Conservation (phyloP, 2,888 invertebrate genomes). For the Heliconius hortense region DNA sequence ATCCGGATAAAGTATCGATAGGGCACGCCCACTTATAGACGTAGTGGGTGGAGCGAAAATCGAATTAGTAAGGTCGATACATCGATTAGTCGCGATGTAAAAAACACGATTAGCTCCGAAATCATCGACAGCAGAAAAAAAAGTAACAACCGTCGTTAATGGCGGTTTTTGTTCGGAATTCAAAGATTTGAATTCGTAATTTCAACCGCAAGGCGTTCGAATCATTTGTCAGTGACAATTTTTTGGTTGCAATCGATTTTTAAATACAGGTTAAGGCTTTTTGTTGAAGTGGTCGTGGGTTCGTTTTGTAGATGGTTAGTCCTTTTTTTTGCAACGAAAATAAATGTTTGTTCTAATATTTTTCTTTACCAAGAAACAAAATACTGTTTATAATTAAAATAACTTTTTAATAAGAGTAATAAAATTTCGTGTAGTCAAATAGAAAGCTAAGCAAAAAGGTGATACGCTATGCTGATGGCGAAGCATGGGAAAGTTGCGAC, state of each 20-base stretch:
- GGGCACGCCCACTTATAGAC: slow-evolving; percentile 72
- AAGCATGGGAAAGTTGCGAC: slow-evolving; percentile 76
- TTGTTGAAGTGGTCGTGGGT: slow-evolving; percentile 51
- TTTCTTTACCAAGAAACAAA: background rate
- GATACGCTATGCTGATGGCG: slow-evolving; percentile 52
- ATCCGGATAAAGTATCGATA: slow-evolving; percentile 71
- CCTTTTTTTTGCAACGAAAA: slow-evolving; percentile 30
- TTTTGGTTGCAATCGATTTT: slow-evolving; percentile 82
- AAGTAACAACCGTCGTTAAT: slow-evolving; percentile 77
- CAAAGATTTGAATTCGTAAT: slow-evolving; percentile 82
- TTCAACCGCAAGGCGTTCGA: slow-evolving; percentile 80
- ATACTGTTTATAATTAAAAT: slow-evolving; percentile 4
- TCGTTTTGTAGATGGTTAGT: slow-evolving; percentile 44
- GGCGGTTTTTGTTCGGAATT: slow-evolving; percentile 79
- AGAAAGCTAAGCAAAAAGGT: slow-evolving; percentile 37
- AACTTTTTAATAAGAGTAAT: slow-evolving; percentile 9
- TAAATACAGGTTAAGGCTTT: slow-evolving; percentile 76
- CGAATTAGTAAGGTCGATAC: slow-evolving; percentile 77
- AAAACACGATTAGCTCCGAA: slow-evolving; percentile 79
- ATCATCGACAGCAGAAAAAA: slow-evolving; percentile 78
- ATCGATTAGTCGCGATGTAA: slow-evolving; percentile 77
- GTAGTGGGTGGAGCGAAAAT: slow-evolving; percentile 75
- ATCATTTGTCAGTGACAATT: slow-evolving; percentile 83
- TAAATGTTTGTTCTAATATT: slow-evolving; percentile 8
- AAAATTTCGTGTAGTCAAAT: slow-evolving; percentile 24